Evolutionary conservation across 2,113 vertebrate species (phyloP).

Genomic region (Alectura lathami): DNA sequence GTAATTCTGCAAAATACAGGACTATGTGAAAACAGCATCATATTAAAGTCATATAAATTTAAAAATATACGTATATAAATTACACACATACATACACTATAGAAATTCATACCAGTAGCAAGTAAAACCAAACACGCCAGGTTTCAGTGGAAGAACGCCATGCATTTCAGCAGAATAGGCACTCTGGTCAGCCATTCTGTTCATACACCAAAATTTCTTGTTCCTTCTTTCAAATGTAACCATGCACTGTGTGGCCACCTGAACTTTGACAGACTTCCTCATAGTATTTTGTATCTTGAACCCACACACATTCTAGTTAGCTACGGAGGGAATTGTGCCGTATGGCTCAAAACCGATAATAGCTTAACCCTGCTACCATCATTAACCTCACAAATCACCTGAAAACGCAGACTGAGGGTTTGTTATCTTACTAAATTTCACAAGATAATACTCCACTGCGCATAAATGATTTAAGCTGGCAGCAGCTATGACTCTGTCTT

Average conservation of each 20-base stretch:
- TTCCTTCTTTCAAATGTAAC: background rate
- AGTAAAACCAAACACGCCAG: background rate
- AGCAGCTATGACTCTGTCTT: background rate
- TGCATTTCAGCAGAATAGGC: background rate
- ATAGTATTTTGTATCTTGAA: background rate
- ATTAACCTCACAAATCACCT: background rate
- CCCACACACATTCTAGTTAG: background rate
- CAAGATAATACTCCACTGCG: background rate
- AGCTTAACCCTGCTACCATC: background rate
- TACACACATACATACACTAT: too few species aligned
- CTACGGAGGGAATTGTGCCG: background rate
- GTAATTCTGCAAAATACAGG: background rate
- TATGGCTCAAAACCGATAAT: fast-evolving
- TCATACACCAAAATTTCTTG: background rate
- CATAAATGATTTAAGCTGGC: background rate
- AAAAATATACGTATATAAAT: background rate
- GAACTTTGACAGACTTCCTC: background rate
- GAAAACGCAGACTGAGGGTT: background rate
- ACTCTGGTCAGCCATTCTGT: background rate
- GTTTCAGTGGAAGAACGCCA: background rate
- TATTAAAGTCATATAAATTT: background rate
- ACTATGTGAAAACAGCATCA: background rate
- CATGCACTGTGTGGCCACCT: background rate
- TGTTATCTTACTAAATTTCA: background rate
- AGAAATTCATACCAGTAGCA: background rate